Percentiles rank a stretch among this genome's conserved stretches.
phyloP scores from a whole-genome alignment of 2,888 invertebrate species.

The Meandrusa payeni region DNA sequence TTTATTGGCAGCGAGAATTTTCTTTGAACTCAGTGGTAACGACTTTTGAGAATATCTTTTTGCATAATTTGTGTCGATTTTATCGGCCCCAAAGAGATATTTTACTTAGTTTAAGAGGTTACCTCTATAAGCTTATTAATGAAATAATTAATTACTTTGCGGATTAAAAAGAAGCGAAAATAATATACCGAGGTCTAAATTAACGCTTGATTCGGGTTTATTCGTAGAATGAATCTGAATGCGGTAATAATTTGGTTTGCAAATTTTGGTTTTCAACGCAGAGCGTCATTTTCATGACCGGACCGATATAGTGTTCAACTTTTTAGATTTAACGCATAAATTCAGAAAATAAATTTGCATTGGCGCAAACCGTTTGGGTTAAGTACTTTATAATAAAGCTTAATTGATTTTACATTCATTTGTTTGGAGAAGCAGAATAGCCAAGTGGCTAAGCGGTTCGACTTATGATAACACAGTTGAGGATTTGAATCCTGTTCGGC shows the following conservation, averaged over 20 bases:
- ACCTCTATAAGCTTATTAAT: conserved; percentile 7
- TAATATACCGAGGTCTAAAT: conserved; percentile 10
- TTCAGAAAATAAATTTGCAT: conserved; percentile 14
- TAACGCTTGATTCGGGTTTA: conserved; percentile 22
- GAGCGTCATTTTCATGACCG: conserved; percentile 20
- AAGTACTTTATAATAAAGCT: not conserved
- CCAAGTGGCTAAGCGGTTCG: too few species aligned
- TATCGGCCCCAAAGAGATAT: conserved; percentile 28
- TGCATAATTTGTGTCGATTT: conserved; percentile 43
- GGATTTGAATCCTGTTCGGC: too few species aligned
- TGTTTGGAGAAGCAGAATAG: too few species aligned
- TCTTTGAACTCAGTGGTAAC: conserved; percentile 50
- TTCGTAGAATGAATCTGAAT: conserved; percentile 22
- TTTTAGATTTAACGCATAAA: conserved; percentile 17
- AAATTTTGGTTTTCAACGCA: conserved; percentile 22
- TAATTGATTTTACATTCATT: conserved; percentile 6
- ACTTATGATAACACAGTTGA: too few species aligned
- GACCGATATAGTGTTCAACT: conserved; percentile 18
- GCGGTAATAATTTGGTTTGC: conserved; percentile 26
- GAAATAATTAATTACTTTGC: conserved; percentile 16
- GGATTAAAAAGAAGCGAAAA: conserved; percentile 1
- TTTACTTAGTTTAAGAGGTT: conserved; percentile 3
- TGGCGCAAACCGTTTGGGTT: conserved; percentile 8
- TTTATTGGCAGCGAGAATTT: conserved; percentile 49
- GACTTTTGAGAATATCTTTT: conserved; percentile 40